Evolutionary conservation across 2,797 vertebrate genomes (phyloP), one percentile per base, ranked within the genome.

Genomic region (Spinibarbus caldwelli): DNA sequence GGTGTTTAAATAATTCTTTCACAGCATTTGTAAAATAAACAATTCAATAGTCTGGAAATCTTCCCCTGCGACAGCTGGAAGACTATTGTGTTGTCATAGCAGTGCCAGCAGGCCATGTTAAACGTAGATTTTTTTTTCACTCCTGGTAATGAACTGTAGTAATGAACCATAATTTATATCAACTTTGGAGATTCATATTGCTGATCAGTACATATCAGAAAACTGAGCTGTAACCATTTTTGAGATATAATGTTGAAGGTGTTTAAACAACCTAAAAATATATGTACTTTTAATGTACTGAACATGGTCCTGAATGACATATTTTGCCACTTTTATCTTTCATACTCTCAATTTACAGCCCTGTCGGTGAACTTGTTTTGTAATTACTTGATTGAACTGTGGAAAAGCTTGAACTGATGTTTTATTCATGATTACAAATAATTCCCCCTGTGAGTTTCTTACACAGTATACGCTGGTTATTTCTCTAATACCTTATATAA

Each of bases 371-470:
- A 75, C 43, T 21, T 62, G 41, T 83, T 72, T 83, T 64, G 41
- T 62, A 2, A 17, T 75, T 47, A 54, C 34, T 68, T 83, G 43
- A 49, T 52, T 68, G 12, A 31, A 47, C 23, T 26, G 29, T 36
- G 45, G 45, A 81, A 81, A 38, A 26, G 26, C 54, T 66, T 83
- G 41, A 54, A 43, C 31, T 57, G 36, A 71, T 84, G 34, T 57
- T 78, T 78, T 54, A 84, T 84, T 84, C 45, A 78, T 68, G 45
- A 68, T 52, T 29, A 78, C 11, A 70, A 77, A 57, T 78, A n/a
- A 43, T 57, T 41, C 34, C 73, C 62, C 45, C 34, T 0, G 62
- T 68, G 72, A 84, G 45, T 64, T 76, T 84, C n/a, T 67, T n/a
- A n/a, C n/a, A n/a, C n/a, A n/a, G n/a, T n/a, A n/a, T 67, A 52